phyloP scores from a whole-genome alignment of 2,113 vertebrate genomes.

The Mesocricetus auratus region DNA sequence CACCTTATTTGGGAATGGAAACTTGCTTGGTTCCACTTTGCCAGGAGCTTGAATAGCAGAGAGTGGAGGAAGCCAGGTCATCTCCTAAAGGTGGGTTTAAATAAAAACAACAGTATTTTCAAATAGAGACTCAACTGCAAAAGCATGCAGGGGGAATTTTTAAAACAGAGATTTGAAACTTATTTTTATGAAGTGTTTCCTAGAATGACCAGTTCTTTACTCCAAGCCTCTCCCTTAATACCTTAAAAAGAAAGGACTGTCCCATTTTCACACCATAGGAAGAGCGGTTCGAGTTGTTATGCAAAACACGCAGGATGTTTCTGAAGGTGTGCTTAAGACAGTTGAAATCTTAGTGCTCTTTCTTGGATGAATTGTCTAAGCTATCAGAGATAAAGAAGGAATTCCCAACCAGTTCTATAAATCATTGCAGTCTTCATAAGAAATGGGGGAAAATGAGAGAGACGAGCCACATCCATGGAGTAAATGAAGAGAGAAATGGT shows the following conservation, averaged over 20 bases:
- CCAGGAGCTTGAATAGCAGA: constrained; percentile 92
- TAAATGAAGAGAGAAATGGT: not conserved
- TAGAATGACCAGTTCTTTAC: constrained; percentile 10
- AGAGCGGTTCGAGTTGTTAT: not conserved
- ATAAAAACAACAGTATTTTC: constrained; percentile 62
- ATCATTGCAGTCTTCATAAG: constrained; percentile 15
- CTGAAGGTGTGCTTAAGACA: not conserved
- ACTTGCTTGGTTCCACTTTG: constrained; percentile 90
- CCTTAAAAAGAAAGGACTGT: not conserved
- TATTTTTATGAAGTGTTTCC: not conserved
- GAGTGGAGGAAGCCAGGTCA: constrained; percentile 94
- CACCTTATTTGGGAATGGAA: constrained; percentile 94
- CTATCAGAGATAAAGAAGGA: not conserved
- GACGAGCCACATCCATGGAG: not conserved
- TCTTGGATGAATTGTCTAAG: not conserved
- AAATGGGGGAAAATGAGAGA: not conserved
- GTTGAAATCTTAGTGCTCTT: not conserved
- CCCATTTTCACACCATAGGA: not conserved
- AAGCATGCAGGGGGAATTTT: not conserved
- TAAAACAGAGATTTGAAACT: not conserved
- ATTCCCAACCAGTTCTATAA: not conserved
- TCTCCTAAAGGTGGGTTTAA: constrained; percentile 88
- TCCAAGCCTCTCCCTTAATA: not conserved
- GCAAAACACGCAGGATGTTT: constrained; percentile 13
- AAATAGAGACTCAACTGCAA: not conserved